A percentile compares a stretch with the other conserved stretches of the same genome.
phyloP scores from a whole-genome alignment of 2,888 invertebrate genomes.

The Apomyelois bistriatella region DNA sequence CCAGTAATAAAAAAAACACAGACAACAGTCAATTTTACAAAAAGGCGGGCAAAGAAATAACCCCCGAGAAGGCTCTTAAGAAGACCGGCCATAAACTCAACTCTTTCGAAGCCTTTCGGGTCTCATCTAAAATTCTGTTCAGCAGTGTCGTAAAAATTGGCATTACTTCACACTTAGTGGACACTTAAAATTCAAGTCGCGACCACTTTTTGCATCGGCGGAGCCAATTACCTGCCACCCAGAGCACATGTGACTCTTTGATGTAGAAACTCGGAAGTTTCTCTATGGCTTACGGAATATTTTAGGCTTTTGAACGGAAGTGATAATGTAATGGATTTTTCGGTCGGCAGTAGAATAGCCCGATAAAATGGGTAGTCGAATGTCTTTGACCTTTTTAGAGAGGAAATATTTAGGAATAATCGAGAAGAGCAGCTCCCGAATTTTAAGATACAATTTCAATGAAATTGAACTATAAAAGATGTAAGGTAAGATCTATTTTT shows the following conservation, averaged over 20 bases:
- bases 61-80: constrained; percentile 15
- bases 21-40: constrained; percentile 6
- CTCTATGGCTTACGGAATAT: constrained; percentile 5
- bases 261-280: constrained; percentile 14
- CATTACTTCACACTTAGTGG: constrained; percentile 68
- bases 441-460: too few species aligned
- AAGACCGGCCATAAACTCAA: constrained; percentile 22
- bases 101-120: constrained; percentile 32
- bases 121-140: constrained; percentile 52
- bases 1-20: constrained; percentile 11
- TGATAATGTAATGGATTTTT: constrained; percentile 9
- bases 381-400: neutral
- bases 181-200: constrained; percentile 58
- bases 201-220: constrained; percentile 59
- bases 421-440: too few species aligned
- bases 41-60: constrained; percentile 14
- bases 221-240: constrained; percentile 55
- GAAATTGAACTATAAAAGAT: too few species aligned
- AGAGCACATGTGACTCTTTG: constrained; percentile 25
- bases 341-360: neutral
- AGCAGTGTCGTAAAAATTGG: constrained; percentile 62
- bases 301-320: constrained; percentile 1
- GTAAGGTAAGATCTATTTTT: too few species aligned
- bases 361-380: neutral
- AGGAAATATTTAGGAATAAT: too few species aligned